Base-by-base conservation (phyloP, 2,888 invertebrate genomes). In the Sphecodes monilicornis region DNA sequence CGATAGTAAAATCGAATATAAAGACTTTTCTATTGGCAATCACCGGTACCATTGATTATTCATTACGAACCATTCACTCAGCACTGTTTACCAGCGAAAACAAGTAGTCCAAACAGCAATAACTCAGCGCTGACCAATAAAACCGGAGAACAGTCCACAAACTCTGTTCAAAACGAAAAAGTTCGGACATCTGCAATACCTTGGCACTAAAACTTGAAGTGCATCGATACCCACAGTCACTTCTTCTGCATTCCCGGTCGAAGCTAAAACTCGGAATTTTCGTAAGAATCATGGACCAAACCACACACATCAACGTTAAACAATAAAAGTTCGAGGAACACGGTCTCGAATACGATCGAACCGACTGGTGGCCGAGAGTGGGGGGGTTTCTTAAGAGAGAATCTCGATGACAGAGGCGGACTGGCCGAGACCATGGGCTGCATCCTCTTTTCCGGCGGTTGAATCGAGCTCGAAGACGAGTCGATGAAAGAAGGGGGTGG, bases 381-480 rank as follows among this genome's bases (percentile, higher is more conserved):
- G 60, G 60, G 60, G 29, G 6, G 46, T 29, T 60, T 29, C 60
- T 29, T 26, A 36, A 66, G 66, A 16, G 46, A 71, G 46, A 50
- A 50, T 26, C 43, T 54, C 50, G 32, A 72, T 32, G 72, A n/a
- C 36, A 50, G 22, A 32, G 10, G 46, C 54, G 54, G 76, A 68
- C 57, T 22, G 18, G 13, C 43, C 29, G 69, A 57, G 71, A 71
- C 64, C 76, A 57, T 73, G 74, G 64, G 57, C 76, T 86, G 78
- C 72, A 70, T 84, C 76, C 84, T 75, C 69, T 80, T 73, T 78
- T 79, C 43, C 78, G 71, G 68, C 69, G 77, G 77, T 79, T 41
- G 68, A 86, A 89, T 84, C 76, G 84, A 82, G 43, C 75, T 32
- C 16, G 64, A 68, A 71, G 84, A 81, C 78, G 86, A 89, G 83